A percentile compares a stretch with the other conserved stretches of the same genome.
phyloP scores from a whole-genome alignment of 2,888 invertebrate genomes.

The Epirrhoe tristata region DNA sequence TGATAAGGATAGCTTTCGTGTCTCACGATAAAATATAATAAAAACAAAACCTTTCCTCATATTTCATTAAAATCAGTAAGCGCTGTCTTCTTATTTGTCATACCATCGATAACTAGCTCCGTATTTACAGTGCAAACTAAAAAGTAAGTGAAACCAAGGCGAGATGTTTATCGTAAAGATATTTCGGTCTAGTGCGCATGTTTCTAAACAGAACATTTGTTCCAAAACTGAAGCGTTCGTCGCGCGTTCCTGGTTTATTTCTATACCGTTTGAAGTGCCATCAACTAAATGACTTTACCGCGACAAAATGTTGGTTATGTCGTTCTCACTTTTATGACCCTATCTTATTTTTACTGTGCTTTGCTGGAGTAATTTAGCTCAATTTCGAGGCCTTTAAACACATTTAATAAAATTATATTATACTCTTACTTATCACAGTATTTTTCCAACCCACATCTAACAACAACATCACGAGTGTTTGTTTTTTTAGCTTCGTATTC shows the following conservation, averaged over 20 bases:
- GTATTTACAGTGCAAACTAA: neutral
- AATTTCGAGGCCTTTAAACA: constrained; percentile 33
- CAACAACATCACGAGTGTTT: constrained; percentile 24
- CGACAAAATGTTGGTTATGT: constrained; percentile 57
- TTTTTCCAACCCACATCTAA: constrained; percentile 18
- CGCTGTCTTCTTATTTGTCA: neutral
- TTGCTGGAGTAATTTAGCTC: constrained; percentile 40
- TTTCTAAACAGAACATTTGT: constrained; percentile 58
- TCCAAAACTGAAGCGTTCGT: constrained; percentile 60
- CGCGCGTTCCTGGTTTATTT: constrained; percentile 61
- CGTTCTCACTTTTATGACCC: constrained; percentile 53
- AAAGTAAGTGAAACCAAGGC: neutral
- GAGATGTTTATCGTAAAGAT: constrained; percentile 33
- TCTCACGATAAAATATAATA: constrained; percentile 28
- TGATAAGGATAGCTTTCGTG: constrained; percentile 26
- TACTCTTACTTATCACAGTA: constrained; percentile 7
- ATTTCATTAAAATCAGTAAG: constrained; percentile 44
- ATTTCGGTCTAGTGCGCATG: constrained; percentile 53
- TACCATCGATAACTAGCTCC: neutral
- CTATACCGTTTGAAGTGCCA: constrained; percentile 65
- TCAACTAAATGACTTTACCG: constrained; percentile 61
- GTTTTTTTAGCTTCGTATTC: constrained; percentile 27
- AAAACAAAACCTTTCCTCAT: neutral
- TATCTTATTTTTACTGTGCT: constrained; percentile 44
- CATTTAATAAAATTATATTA: constrained; percentile 31